These are phyloP conservation scores for Dicaeum eximium DNA, from an alignment of 2,113 vertebrate genomes.

Conservation along the genomic window DNA sequence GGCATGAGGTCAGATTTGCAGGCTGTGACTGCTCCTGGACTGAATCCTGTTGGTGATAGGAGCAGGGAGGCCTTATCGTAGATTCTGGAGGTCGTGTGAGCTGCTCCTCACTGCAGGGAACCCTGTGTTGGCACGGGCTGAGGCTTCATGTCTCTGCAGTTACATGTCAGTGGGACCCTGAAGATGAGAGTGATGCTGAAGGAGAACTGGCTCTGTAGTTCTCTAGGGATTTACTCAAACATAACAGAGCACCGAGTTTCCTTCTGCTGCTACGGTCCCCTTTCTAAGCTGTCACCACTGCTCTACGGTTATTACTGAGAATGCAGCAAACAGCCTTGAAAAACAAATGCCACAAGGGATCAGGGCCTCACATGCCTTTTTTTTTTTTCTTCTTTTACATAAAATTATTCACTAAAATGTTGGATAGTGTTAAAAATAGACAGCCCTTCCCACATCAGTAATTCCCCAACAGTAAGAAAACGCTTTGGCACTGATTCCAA, in stretches of 20 bases:
- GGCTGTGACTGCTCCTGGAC: background rate
- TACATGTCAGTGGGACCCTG: background rate
- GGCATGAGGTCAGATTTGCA: background rate
- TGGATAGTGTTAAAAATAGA: background rate
- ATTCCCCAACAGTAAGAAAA: background rate
- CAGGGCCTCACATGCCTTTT: background rate
- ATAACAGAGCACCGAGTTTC: background rate
- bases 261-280: background rate
- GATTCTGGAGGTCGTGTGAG: background rate
- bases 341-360: background rate
- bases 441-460: background rate
- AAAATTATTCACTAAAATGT: background rate
- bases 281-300: background rate
- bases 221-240: background rate
- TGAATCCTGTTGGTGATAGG: accelerated
- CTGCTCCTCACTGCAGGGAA: background rate
- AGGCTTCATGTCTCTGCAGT: background rate
- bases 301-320: background rate
- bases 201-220: background rate
- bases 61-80: background rate
- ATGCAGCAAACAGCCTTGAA: background rate
- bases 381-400: background rate
- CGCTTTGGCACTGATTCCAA: background rate
- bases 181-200: background rate
- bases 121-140: accelerated